These are phyloP conservation scores for Disparrhopalites patrizii DNA, from an alignment of 2,888 invertebrate species.

Conservation along the genomic window DNA sequence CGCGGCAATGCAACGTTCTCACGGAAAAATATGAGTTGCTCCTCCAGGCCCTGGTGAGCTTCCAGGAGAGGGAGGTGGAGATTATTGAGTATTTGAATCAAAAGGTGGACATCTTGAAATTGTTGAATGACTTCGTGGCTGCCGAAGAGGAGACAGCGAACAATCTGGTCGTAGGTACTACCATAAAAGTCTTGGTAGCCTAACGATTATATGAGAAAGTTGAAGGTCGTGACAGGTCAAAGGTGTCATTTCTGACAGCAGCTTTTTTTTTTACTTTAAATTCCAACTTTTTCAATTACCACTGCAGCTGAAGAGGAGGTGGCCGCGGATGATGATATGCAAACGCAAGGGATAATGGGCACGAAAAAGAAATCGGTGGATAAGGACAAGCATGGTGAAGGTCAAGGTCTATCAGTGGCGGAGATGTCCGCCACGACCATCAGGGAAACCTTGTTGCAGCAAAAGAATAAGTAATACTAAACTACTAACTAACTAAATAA, in stretches of 20 bases:
- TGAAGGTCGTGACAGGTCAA: too few species aligned
- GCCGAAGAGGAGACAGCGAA: conserved; percentile 7
- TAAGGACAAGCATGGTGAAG: neutral
- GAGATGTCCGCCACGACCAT: conserved; percentile 41
- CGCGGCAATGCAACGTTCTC: conserved; percentile 35
- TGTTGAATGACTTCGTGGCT: conserved; percentile 36
- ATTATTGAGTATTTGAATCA: conserved; percentile 35
- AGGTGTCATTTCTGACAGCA: too few species aligned
- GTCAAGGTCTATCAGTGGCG: conserved; percentile 24
- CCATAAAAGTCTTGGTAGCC: too few species aligned
- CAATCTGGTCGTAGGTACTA: conserved; percentile 1
- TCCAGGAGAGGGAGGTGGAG: conserved; percentile 44
- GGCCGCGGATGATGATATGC: conserved; percentile 25
- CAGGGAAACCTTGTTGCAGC: conserved; percentile 38
- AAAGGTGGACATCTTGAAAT: conserved; percentile 38
- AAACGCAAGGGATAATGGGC: conserved; percentile 17
- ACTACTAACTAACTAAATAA: too few species aligned
- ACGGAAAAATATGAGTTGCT: conserved; percentile 41
- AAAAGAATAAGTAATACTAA: conserved; percentile 44
- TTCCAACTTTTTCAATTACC: neutral
- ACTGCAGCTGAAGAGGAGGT: conserved; percentile 16
- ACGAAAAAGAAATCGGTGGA: neutral
- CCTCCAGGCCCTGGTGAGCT: conserved; percentile 42
- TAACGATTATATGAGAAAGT: too few species aligned
- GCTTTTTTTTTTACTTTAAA: neutral